Conservation (phyloP, 2,888 invertebrate genomes). For the Pristionchus mayeri region DNA sequence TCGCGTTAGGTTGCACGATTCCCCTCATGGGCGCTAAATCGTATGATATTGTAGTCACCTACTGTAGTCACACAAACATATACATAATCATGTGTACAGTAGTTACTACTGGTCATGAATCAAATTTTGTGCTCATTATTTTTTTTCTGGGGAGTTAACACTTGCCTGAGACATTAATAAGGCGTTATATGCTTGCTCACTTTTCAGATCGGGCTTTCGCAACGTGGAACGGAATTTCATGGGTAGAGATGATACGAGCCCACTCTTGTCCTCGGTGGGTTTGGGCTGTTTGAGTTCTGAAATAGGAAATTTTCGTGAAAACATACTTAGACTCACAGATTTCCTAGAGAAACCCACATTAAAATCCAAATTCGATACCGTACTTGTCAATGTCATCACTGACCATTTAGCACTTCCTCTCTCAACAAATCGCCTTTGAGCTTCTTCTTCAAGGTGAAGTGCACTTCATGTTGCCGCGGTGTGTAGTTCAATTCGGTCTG, state of each 20-base stretch:
- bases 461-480: not conserved
- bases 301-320: not conserved
- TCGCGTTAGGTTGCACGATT: slow-evolving; percentile 55
- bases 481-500: not conserved
- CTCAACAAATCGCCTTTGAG: not conserved
- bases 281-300: slow-evolving; percentile 1
- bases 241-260: not conserved
- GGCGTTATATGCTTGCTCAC: too few relatives aligned
- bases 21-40: slow-evolving; percentile 66
- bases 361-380: too few relatives aligned
- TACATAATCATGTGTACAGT: too few relatives aligned
- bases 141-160: too few relatives aligned
- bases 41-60: not conserved
- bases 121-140: too few relatives aligned
- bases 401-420: not conserved
- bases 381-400: too few relatives aligned
- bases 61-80: too few relatives aligned
- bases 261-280: not conserved
- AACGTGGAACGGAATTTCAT: slow-evolving; percentile 45
- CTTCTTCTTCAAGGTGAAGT: slow-evolving; percentile 8
- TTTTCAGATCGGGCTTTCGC: slow-evolving; percentile 10
- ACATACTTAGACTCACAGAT: too few relatives aligned
- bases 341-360: not conserved
- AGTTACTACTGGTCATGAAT: too few relatives aligned
- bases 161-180: too few relatives aligned